Conservation (phyloP, 64 coral and sea anemone genomes). For the Exaiptasia diaphana region DNA sequence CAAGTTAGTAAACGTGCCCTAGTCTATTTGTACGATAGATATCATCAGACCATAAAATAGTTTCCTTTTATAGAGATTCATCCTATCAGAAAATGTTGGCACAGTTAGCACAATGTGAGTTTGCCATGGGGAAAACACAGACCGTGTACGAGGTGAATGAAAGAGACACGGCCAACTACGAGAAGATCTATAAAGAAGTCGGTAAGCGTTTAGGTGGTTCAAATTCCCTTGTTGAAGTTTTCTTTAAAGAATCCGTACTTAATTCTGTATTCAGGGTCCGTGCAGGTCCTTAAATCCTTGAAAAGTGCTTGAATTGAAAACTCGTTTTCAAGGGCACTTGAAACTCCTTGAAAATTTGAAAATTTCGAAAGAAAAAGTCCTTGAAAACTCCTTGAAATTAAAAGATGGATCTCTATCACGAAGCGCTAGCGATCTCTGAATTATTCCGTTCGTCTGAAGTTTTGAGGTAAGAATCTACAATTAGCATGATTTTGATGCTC, state of each 20-base stretch:
- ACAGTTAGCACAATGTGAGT: slow-evolving; percentile 89
- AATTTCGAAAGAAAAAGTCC: background rate
- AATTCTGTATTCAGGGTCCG: background rate
- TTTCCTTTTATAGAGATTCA: slow-evolving; percentile 60
- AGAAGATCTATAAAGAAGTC: slow-evolving; percentile 84
- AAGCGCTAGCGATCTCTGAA: too few species aligned
- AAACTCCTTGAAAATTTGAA: background rate
- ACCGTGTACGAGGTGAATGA: slow-evolving; percentile 90
- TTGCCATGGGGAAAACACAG: slow-evolving; percentile 82
- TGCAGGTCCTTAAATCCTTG: background rate
- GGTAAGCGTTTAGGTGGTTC: slow-evolving; percentile 41
- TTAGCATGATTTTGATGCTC: too few species aligned
- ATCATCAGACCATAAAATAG: too few species aligned
- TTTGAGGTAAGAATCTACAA: too few species aligned
- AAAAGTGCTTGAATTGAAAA: background rate
- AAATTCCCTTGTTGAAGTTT: background rate
- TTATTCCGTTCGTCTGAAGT: too few species aligned
- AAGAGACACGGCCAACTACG: slow-evolving; percentile 86
- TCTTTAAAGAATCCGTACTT: background rate
- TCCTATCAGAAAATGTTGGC: slow-evolving; percentile 86
- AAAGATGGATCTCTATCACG: too few species aligned
- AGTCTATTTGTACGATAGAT: background rate
- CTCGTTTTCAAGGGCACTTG: background rate
- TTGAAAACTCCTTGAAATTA: too few species aligned
- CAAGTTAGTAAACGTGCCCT: slow-evolving; percentile 25